phyloP scores from a whole-genome alignment of 2,888 invertebrate species.

The Cantharis lateralis region DNA sequence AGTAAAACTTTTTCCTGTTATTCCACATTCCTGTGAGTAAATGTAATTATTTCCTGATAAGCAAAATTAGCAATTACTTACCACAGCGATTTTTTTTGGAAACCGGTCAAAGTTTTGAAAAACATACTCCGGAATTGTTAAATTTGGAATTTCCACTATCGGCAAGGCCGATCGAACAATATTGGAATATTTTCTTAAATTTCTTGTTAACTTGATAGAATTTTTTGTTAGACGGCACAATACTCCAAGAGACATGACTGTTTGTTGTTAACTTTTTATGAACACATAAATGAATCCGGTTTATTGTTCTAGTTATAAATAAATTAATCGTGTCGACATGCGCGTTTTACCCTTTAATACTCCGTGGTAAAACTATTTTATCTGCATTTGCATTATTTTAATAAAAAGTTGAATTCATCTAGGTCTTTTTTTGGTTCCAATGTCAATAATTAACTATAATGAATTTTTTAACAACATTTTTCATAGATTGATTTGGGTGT shows the following conservation, averaged over 20 bases:
- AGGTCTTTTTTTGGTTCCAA: no score
- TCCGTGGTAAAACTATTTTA: no score
- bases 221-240: background rate
- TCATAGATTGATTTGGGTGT: no score
- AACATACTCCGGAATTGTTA: constrained; percentile 62
- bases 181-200: constrained; percentile 2
- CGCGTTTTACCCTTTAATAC: no score
- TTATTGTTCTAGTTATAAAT: background rate
- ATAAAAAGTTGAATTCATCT: no score
- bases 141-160: constrained; percentile 60
- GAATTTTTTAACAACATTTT: no score
- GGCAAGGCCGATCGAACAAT: constrained; percentile 55
- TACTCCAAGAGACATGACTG: background rate
- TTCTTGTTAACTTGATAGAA: background rate
- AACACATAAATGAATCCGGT: background rate
- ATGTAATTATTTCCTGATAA: constrained; percentile 31
- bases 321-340: background rate
- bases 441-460: no score
- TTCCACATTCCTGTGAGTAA: constrained; percentile 68
- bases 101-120: constrained; percentile 60
- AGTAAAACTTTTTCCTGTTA: constrained; percentile 73
- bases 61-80: constrained; percentile 54
- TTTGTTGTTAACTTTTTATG: background rate
- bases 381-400: no score
- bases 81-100: constrained; percentile 64